These are phyloP conservation scores for Beroe forskalii DNA, from an alignment of 37 sponge, comb jelly and placozoan genomes.

Conservation along the genomic window DNA sequence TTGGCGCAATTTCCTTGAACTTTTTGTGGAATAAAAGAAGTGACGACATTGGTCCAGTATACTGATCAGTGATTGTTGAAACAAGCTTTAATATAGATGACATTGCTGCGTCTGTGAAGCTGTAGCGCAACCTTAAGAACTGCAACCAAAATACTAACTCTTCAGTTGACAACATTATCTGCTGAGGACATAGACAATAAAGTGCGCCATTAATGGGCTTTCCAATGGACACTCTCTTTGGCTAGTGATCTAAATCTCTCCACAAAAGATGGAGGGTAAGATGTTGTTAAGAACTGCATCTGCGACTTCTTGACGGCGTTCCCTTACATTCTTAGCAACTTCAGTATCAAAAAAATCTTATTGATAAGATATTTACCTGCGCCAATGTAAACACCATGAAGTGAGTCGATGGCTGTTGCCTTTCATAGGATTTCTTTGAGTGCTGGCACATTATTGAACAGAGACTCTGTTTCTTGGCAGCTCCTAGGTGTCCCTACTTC, in stretches of 20 bases:
- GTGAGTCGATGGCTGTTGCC: neutral
- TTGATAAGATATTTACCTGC: neutral
- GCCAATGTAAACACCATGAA: slow-evolving; percentile 15
- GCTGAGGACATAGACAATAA: neutral
- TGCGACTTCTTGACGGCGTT: neutral
- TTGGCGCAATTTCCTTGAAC: no score
- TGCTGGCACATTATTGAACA: neutral
- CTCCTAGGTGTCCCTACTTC: neutral
- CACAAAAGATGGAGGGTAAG: neutral
- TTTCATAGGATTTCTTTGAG: neutral
- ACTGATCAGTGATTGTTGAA: no score
- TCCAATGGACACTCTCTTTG: neutral
- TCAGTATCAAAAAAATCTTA: neutral
- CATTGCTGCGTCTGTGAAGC: no score
- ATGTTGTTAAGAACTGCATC: neutral
- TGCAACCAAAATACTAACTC: no score
- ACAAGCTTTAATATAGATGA: no score
- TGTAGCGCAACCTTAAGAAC: no score
- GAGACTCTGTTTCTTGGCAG: neutral
- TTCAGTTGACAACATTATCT: no score
- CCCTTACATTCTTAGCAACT: neutral
- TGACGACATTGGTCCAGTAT: no score
- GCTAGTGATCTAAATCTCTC: neutral
- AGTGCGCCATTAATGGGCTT: neutral
- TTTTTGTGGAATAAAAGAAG: no score